Evolutionary conservation across 2,888 invertebrate genomes (phyloP), one percentile per base, ranked within the genome.

Genomic region (Zaprionus lineosus): DNA sequence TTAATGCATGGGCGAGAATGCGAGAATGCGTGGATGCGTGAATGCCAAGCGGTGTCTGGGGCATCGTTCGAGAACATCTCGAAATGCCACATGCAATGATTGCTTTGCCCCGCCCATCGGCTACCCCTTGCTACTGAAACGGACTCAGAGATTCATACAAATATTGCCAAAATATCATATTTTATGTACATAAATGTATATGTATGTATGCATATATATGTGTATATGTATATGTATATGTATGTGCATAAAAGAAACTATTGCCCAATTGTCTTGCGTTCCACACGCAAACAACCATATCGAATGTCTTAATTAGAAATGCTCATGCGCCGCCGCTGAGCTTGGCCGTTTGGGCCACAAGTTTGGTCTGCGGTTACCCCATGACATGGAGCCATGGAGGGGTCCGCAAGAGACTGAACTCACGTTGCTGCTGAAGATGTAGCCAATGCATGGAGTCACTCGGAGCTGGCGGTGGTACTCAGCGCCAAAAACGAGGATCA

Each of bases 271-370:
- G 66, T 72, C 59, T 84, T 69, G 79, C 77, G 79, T 84, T 86
- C 74, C 77, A 81, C 87, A 87, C 86, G 83, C 87, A 84, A 86
- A 74, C 82, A 61, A 41, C 75, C 86, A 65, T 79, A 87, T 87
- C 87, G 87, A 88, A 87, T 88, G 86, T 87, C 88, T 87, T 87
- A 87, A 88, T 88, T 87, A 88, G 87, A 87, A 84, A 87, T 71
- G 62, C 68, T 67, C 62, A 69, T 61, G 56, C 50, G 55, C 50
- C 57, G 33, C 41, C 33, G 7, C 48, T 29, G 19, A 24, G 34
- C 16, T 34, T 7, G 40, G 29, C 37, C 39, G 44, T 39, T 61
- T 47, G 61, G 40, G 19, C 19, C 19, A 3, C 51, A 36, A 34
- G 52, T 36, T 36, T 47, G n/a, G 40, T 12, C 37, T 36, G 8